Conservation (phyloP, 2,113 vertebrate genomes). For the Chaetops frenatus region DNA sequence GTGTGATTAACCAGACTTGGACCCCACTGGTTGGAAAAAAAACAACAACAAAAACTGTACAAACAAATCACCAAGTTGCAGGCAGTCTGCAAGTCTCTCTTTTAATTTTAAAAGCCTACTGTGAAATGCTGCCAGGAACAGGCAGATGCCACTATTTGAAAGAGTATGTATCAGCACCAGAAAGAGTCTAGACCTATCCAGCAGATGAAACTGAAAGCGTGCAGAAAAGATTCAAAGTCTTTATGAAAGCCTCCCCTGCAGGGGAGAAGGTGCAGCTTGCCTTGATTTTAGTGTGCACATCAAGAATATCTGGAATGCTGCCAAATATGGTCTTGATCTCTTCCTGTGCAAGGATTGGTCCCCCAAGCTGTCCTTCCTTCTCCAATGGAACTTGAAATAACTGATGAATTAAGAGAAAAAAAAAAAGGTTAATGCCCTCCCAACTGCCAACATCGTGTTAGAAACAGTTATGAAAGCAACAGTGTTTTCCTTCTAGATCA, state of each 20-base stretch:
- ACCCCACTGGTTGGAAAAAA: not conserved
- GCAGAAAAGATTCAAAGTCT: not conserved
- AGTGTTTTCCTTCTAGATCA: not conserved
- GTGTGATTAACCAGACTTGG: not conserved
- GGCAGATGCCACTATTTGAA: not conserved
- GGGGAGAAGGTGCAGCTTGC: conserved; percentile 47
- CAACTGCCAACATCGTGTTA: not conserved
- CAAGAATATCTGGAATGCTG: conserved; percentile 95
- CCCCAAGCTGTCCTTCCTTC: conserved; percentile 92
- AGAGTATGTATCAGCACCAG: not conserved
- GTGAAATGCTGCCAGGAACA: not conserved
- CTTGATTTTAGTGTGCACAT: conserved; percentile 95
- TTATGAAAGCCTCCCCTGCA: not conserved
- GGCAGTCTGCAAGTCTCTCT: not conserved
- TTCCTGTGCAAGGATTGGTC: conserved; percentile 93
- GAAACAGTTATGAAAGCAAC: not conserved
- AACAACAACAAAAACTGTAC: not conserved
- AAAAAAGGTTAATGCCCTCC: not conserved
- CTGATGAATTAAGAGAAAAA: conserved; percentile 53
- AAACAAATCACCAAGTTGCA: not conserved
- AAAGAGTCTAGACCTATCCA: not conserved
- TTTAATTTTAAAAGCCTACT: not conserved
- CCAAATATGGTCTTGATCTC: conserved; percentile 98
- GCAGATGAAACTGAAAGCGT: not conserved
- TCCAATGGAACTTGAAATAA: conserved; percentile 93